Conservation (phyloP, 1,140 invertebrate genomes). For the Helicorthomorpha holstii region DNA sequence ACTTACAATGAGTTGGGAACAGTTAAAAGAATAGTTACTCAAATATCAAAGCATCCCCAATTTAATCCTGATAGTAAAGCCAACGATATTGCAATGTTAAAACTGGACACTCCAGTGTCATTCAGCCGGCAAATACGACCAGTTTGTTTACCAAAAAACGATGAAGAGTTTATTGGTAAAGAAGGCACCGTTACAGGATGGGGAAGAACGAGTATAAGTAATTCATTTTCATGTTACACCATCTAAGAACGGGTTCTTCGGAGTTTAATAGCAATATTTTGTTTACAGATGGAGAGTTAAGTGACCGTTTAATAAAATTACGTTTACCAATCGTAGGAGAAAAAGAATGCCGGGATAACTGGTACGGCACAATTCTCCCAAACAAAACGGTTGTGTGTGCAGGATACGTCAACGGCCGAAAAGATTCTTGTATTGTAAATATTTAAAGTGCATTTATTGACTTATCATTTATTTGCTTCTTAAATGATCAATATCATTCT, state of each 20-base stretch:
- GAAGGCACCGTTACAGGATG: neutral
- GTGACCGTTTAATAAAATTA: neutral
- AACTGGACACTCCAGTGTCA: neutral
- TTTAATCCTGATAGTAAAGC: neutral
- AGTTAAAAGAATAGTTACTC: neutral
- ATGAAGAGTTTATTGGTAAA: neutral
- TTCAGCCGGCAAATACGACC: neutral
- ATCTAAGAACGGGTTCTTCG: too few relatives aligned
- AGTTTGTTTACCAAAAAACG: neutral
- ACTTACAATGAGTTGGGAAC: neutral
- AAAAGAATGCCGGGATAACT: neutral
- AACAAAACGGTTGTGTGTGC: neutral
- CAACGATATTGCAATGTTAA: neutral
- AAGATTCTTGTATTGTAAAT: neutral
- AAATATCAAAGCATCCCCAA: neutral
- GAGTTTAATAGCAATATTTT: too few relatives aligned
- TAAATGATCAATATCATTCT: slow-evolving; percentile 51
- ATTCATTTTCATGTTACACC: too few relatives aligned
- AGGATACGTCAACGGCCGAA: neutral
- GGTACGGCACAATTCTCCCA: slow-evolving; percentile 8
- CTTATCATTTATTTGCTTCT: too few relatives aligned
- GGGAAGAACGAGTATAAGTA: neutral
- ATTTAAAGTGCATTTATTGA: too few relatives aligned
- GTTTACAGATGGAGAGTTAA: neutral
- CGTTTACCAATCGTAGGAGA: neutral